Evolutionary conservation across 2,797 vertebrate genomes (phyloP).

Genomic region (Danionella dracula): DNA sequence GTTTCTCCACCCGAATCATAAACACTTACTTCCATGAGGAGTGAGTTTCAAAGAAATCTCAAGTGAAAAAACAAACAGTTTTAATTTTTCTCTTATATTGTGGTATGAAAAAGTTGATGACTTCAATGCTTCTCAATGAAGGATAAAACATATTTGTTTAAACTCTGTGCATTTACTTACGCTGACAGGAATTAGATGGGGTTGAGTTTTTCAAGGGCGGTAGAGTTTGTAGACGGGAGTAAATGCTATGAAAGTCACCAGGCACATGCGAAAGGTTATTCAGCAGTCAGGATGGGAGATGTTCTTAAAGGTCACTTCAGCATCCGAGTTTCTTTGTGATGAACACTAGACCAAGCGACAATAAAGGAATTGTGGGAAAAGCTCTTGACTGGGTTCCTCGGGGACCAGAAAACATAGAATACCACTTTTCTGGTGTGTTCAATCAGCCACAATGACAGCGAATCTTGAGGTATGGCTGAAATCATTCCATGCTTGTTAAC

Average conservation of each 20-base stretch:
- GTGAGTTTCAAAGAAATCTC: no score
- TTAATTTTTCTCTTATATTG: no score
- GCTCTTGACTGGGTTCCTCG: slow-evolving; percentile 1
- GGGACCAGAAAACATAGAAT: slow-evolving; percentile 16
- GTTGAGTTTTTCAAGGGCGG: no score
- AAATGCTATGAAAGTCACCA: no score
- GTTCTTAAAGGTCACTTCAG: slow-evolving; percentile 7
- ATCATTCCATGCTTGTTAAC: neutral
- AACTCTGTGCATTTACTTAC: no score
- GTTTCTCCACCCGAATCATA: neutral
- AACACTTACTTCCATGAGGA: neutral
- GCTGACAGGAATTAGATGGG: no score
- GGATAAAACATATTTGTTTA: no score
- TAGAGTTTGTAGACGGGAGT: no score
- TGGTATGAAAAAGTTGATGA: no score
- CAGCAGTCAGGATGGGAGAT: slow-evolving; percentile 5
- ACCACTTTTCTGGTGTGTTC: neutral
- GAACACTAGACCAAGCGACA: slow-evolving; percentile 18
- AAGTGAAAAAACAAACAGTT: no score
- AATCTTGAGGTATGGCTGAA: neutral
- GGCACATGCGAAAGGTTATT: no score
- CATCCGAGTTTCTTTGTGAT: slow-evolving; percentile 2
- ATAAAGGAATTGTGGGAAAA: neutral
- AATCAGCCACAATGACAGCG: slow-evolving; percentile 5
- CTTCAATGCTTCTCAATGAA: no score